phyloP scores from a whole-genome alignment of 2,888 invertebrate species.

The Rhorus exstirpatorius region DNA sequence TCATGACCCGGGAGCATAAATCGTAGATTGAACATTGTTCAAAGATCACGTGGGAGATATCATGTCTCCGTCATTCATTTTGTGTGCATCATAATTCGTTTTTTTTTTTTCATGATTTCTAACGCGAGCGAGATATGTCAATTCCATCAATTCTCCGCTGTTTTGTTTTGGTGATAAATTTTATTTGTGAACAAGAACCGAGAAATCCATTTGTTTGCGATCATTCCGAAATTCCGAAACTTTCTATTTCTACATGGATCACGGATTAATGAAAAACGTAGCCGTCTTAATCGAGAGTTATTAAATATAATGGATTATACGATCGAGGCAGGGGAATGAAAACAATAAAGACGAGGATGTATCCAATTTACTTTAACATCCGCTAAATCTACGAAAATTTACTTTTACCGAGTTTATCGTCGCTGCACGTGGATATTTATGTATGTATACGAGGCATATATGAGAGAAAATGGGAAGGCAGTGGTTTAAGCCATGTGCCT shows the following conservation, averaged over 20 bases:
- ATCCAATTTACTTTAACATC: constrained; percentile 27
- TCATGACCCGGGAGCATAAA: constrained; percentile 61
- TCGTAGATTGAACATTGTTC: constrained; percentile 43
- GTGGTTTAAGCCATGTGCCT: constrained; percentile 68
- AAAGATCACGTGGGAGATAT: constrained; percentile 50
- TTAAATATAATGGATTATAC: no score
- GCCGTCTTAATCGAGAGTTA: no score
- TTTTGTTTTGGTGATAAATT: no score
- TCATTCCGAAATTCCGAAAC: no score
- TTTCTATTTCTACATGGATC: no score
- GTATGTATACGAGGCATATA: neutral
- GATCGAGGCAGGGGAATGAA: neutral
- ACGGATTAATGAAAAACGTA: no score
- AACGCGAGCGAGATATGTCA: no score
- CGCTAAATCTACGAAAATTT: constrained; percentile 68
- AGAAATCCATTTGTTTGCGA: no score
- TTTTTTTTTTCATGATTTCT: no score
- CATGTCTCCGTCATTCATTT: constrained; percentile 19
- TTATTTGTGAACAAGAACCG: no score
- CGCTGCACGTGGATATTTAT: constrained; percentile 3
- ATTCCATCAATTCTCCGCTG: no score
- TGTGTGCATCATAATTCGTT: neutral
- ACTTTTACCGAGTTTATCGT: constrained; percentile 70
- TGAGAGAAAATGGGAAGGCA: neutral
- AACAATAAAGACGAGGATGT: constrained; percentile 65